Percentiles rank a stretch among this genome's conserved stretches.
phyloP scores from a whole-genome alignment of 2,797 vertebrate genomes.

The Phrynocephalus guinanensis region DNA sequence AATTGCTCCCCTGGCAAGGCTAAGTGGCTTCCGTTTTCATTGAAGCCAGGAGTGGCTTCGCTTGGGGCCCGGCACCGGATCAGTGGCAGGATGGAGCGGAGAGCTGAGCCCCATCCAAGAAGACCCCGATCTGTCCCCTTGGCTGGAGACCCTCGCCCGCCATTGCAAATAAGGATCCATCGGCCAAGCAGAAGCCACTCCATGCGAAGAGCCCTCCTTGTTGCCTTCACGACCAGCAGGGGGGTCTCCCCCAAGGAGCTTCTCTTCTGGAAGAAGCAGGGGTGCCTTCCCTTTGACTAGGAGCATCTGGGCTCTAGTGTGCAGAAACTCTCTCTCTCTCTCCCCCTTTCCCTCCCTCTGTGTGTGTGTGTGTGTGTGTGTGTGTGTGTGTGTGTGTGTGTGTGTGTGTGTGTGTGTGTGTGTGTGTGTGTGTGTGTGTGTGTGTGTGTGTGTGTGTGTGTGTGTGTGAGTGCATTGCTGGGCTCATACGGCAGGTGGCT shows the following conservation, averaged over 20 bases:
- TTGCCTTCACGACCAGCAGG: slow-evolving; percentile 84
- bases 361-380: too few relatives aligned
- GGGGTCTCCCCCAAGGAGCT: slow-evolving; percentile 72
- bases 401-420: too few relatives aligned
- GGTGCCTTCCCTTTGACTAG: slow-evolving; percentile 81
- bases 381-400: too few relatives aligned
- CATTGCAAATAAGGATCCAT: not conserved
- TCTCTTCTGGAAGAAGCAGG: slow-evolving; percentile 84
- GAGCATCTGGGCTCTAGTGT: slow-evolving; percentile 77
- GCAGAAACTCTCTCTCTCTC: slow-evolving; percentile 63
- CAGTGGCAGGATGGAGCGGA: not conserved
- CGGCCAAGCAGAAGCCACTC: not conserved
- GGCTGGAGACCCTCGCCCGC: too few relatives aligned
- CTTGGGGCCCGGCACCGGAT: not conserved
- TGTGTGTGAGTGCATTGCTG: slow-evolving; percentile 41
- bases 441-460: too few relatives aligned
- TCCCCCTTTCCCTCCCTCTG: slow-evolving; percentile 31
- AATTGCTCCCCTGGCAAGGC: not conserved
- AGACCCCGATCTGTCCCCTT: not conserved
- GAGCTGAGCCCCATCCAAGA: not conserved
- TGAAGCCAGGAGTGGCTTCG: not conserved
- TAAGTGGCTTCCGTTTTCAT: slow-evolving; percentile 23
- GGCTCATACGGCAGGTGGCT: slow-evolving; percentile 37
- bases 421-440: too few relatives aligned
- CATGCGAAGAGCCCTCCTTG: slow-evolving; percentile 77